These are phyloP conservation scores for Prionace glauca DNA, from an alignment of 2,797 vertebrate species.

Conservation along the genomic window DNA sequence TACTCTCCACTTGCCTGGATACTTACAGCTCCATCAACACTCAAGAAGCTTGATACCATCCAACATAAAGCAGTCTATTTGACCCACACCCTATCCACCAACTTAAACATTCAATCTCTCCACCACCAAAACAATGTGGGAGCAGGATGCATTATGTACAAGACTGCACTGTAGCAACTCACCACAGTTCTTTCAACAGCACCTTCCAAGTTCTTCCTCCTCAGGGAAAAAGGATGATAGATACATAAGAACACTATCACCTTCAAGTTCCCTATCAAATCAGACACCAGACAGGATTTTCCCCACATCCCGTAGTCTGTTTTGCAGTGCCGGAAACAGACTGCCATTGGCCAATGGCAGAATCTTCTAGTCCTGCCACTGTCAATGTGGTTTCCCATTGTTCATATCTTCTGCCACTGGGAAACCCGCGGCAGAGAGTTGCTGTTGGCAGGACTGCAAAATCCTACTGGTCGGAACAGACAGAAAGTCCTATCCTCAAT, in stretches of 20 bases:
- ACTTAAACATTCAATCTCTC: neutral
- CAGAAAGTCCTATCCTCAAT: too few species aligned
- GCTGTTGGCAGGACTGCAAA: too few species aligned
- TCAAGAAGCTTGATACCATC: neutral
- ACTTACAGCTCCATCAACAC: neutral
- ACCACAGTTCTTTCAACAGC: neutral
- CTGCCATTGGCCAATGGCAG: too few species aligned
- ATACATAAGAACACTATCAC: neutral
- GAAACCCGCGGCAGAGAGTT: too few species aligned
- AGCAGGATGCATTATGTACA: neutral
- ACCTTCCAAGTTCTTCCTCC: neutral
- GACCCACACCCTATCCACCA: neutral
- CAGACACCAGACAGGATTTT: too few species aligned
- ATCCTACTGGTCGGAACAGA: too few species aligned
- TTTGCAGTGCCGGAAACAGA: too few species aligned
- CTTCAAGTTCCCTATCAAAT: too few species aligned
- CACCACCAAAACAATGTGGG: neutral
- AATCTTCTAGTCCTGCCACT: too few species aligned
- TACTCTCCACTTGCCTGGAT: neutral
- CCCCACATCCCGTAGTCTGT: too few species aligned
- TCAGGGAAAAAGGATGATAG: neutral
- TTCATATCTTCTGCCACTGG: too few species aligned
- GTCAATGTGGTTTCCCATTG: too few species aligned
- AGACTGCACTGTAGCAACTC: neutral
- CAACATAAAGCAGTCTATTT: neutral